A percentile compares a stretch with the other conserved stretches of the same genome.
These are phyloP conservation scores for Ophion ventricosus DNA, from an alignment of 2,888 invertebrate species.

Conservation along the genomic window DNA sequence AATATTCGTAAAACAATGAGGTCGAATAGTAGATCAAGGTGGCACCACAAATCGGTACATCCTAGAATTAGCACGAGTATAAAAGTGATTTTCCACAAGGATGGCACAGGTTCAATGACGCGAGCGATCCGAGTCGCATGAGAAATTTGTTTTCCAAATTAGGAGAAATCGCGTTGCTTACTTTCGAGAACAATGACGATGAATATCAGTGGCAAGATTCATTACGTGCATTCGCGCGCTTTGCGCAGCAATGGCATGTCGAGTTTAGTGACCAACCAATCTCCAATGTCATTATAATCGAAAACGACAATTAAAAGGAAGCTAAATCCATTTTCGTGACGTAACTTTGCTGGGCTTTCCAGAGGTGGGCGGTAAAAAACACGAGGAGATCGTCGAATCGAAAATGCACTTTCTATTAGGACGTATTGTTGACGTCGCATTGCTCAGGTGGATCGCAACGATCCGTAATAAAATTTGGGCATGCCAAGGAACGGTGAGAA, in stretches of 20 bases:
- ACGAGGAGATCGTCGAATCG: conserved; percentile 4
- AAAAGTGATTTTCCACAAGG: not conserved
- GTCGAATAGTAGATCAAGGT: not conserved
- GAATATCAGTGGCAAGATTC: conserved; percentile 48
- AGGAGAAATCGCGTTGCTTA: not conserved
- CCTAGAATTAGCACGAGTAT: not conserved
- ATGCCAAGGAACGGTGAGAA: conserved; percentile 7
- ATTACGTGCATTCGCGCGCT: conserved; percentile 62
- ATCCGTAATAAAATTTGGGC: conserved; percentile 14
- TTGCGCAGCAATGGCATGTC: conserved; percentile 63
- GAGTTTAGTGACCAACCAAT: conserved; percentile 40
- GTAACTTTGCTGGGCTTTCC: not conserved
- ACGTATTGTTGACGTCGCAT: conserved; percentile 24
- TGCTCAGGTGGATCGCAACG: conserved; percentile 8
- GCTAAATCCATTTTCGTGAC: conserved; percentile 9
- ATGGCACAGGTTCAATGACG: not conserved
- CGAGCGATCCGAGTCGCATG: conserved; percentile 45
- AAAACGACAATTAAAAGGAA: conserved; percentile 23
- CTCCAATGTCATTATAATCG: conserved; percentile 55
- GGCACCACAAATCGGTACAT: not conserved
- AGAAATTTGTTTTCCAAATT: conserved; percentile 16
- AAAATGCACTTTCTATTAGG: conserved; percentile 39
- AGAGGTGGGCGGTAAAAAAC: conserved; percentile 20
- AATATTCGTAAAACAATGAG: not conserved
- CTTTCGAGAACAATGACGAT: conserved; percentile 57